Base-by-base conservation (phyloP, 2,888 invertebrate genomes). In the Maniola hyperantus region DNA sequence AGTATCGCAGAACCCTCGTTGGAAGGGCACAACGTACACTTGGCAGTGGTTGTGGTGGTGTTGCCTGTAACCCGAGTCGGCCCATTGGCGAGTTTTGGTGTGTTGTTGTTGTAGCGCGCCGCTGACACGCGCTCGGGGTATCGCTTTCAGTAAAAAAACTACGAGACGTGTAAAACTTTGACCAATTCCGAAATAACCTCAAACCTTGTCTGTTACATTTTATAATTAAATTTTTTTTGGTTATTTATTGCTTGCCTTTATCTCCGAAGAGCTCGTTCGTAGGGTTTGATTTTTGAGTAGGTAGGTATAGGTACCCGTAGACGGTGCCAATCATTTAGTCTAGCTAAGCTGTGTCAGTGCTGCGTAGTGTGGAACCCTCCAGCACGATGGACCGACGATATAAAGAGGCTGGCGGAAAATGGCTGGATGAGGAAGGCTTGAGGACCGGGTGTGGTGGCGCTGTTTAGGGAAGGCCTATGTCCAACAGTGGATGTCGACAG, bases 101-200 rank as follows among this genome's bases (percentile, higher is more conserved):
- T 62, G 58, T 67, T 62, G 64, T 53, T 61, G 69, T 48, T 67
- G 67, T 67, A 51, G 5, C 50, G 50, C 67, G 53, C 54, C 60
- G 62, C 64, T 39, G 68, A 70, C 70, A 68, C 70, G 70, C 65
- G 70, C 64, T 59, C 20, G 50, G 48, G 50, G 64, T 67, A 62
- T 68, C 70, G 44, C 53, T 51, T 58, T 54, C 61, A 26, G n/a
- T 34, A 58, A 59, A 70, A 65, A 63, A 48, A 48, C 50, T 44
- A 62, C 62, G 58, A 36, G 42, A 46, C 39, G 15, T 34, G 36
- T 48, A 64, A 67, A 70, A 69, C 44, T 54, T 11, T 44, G 36
- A 67, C 64, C 34, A 20, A 66, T 42, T 60, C 36, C 6, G 51
- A 68, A 63, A 59, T 59, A 50, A 51, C 42, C 55, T 34, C 33